Percentiles rank a stretch among this genome's conserved stretches.
Evolutionary conservation across 2,888 invertebrate species (phyloP).

Genomic region (Cancer borealis): DNA sequence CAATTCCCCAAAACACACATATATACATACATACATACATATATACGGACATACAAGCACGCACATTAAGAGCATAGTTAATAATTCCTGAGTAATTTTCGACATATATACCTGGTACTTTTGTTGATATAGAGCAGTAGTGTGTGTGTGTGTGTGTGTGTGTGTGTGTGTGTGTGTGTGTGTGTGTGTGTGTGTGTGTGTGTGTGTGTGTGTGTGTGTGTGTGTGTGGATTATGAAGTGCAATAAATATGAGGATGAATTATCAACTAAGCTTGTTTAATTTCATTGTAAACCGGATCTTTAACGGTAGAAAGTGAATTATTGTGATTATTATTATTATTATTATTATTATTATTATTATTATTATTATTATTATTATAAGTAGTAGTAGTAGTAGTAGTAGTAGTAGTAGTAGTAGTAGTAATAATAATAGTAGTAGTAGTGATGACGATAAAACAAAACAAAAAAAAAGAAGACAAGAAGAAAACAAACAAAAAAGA

Average conservation of each 20-base stretch:
- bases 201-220: neutral
- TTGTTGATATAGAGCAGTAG: neutral
- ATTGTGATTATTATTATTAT: neutral
- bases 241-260: neutral
- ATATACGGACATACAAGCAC: too few species aligned
- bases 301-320: neutral
- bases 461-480: neutral
- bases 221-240: neutral
- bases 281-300: too few species aligned
- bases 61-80: too few species aligned
- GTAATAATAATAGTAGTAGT: neutral
- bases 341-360: neutral
- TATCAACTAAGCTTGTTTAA: too few species aligned
- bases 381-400: neutral
- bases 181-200: too few species aligned
- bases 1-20: neutral
- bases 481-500: neutral
- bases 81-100: neutral
- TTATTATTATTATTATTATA: neutral
- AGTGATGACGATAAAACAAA: too few species aligned
- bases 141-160: too few species aligned
- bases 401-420: neutral
- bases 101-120: neutral
- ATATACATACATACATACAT: neutral
- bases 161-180: too few species aligned